Percentiles rank a stretch among this genome's conserved stretches.
These are phyloP conservation scores for Agonopterix arenella DNA, from an alignment of 2,888 invertebrate species.

Conservation along the genomic window DNA sequence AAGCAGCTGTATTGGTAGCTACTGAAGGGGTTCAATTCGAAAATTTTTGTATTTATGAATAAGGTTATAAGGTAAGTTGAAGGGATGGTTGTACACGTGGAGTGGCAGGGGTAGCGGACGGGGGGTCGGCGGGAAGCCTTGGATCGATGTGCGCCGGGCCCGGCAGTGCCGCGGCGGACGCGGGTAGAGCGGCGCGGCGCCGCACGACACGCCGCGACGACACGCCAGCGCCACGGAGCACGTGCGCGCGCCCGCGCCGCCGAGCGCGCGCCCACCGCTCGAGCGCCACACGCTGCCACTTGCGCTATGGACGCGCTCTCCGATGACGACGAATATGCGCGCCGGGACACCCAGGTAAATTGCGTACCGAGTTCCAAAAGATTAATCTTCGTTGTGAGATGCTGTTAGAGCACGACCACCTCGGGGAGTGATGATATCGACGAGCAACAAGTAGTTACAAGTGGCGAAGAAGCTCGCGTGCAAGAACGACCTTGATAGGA, in stretches of 20 bases:
- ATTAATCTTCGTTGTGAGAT: background rate
- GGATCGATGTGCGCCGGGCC: slow-evolving; percentile 48
- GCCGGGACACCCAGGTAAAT: slow-evolving; percentile 66
- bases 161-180: slow-evolving; percentile 68
- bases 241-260: slow-evolving; percentile 58
- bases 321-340: slow-evolving; percentile 69
- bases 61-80: slow-evolving; percentile 17
- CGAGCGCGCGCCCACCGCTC: slow-evolving; percentile 43
- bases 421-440: background rate
- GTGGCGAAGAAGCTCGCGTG: slow-evolving; percentile 47
- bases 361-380: background rate
- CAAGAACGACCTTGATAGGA: slow-evolving; percentile 54
- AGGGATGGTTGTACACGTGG: slow-evolving; percentile 43
- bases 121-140: slow-evolving; percentile 30
- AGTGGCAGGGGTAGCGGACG: slow-evolving; percentile 23
- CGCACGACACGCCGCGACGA: slow-evolving; percentile 54
- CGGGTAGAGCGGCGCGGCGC: slow-evolving; percentile 68
- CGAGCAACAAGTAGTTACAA: slow-evolving; percentile 61
- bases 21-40: background rate
- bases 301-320: slow-evolving; percentile 70
- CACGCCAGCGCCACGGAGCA: slow-evolving; percentile 48
- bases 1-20: background rate
- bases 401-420: slow-evolving; percentile 18
- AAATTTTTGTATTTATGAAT: background rate
- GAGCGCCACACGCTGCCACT: slow-evolving; percentile 27